phyloP scores from a whole-genome alignment of 2,113 vertebrate genomes.

The Larimichthys polyactis region DNA sequence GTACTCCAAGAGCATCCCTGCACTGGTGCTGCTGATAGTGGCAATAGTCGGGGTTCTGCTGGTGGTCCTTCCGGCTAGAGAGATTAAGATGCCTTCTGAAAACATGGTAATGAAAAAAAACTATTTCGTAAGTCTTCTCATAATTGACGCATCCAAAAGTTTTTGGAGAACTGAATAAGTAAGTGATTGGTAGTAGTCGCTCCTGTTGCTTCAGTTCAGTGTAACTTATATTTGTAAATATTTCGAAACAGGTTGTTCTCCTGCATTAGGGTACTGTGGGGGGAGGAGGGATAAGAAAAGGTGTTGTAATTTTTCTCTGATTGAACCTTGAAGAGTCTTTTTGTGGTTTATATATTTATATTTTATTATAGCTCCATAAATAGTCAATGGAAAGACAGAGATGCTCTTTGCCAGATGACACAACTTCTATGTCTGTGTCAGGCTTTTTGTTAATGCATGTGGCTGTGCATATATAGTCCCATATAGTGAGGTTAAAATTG shows the following conservation, averaged over 20 bases:
- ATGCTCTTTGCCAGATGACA: too few species aligned
- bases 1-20: constrained; percentile 46
- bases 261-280: too few species aligned
- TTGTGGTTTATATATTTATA: too few species aligned
- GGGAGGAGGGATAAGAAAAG: too few species aligned
- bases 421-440: background rate
- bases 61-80: constrained; percentile 80
- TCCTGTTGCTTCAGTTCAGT: background rate
- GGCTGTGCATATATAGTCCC: background rate
- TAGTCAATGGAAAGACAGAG: background rate
- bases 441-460: background rate
- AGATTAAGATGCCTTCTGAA: constrained; percentile 76
- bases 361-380: background rate
- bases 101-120: constrained; percentile 84
- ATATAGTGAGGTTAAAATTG: too few species aligned
- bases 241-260: too few species aligned
- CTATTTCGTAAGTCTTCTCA: background rate
- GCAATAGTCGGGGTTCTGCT: constrained; percentile 87
- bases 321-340: background rate
- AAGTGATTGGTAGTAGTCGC: too few species aligned
- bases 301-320: too few species aligned
- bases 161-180: background rate
- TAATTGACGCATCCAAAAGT: background rate
- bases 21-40: constrained; percentile 74
- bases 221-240: background rate